Percentiles rank a stretch among this genome's conserved stretches.
Evolutionary conservation across 2,888 invertebrate species (phyloP).

Genomic region (Hololepta plana): DNA sequence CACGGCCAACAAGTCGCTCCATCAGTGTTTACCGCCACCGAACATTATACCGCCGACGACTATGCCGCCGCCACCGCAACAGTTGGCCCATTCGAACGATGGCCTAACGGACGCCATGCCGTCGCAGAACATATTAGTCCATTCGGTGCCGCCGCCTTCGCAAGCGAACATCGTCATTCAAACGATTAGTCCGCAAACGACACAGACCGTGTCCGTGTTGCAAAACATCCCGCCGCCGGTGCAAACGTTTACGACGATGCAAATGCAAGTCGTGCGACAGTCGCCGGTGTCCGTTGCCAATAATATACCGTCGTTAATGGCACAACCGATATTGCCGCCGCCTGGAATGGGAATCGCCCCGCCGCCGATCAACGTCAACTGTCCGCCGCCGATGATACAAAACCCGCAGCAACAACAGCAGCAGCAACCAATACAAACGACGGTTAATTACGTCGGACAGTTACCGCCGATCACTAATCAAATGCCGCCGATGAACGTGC

Average conservation of each 20-base stretch:
- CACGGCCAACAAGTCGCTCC: constrained; percentile 1
- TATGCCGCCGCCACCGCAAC: constrained; percentile 14
- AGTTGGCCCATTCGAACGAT: no score
- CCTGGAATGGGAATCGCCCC: constrained; percentile 15
- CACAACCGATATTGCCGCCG: constrained; percentile 25
- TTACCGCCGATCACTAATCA: constrained; percentile 17
- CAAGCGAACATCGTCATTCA: constrained; percentile 3
- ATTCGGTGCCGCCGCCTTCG: constrained; percentile 3
- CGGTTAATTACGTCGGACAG: not conserved
- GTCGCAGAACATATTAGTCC: no score
- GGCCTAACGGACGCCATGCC: no score
- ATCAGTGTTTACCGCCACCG: constrained; percentile 12
- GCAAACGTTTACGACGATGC: constrained; percentile 3
- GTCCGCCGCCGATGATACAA: constrained; percentile 17
- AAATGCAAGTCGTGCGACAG: constrained; percentile 13
- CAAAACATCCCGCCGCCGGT: constrained; percentile 6
- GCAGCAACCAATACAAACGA: constrained; percentile 7
- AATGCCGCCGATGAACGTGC: constrained; percentile 27
- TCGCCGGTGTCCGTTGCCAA: constrained; percentile 13
- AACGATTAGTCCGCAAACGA: no score
- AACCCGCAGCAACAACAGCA: constrained; percentile 8
- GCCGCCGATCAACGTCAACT: constrained; percentile 17
- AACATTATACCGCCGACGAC: constrained; percentile 13
- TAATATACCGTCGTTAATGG: constrained; percentile 24
- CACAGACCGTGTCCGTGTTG: no score